Base-by-base conservation (phyloP, 2,113 vertebrate species). In the Semnopithecus entellus region DNA sequence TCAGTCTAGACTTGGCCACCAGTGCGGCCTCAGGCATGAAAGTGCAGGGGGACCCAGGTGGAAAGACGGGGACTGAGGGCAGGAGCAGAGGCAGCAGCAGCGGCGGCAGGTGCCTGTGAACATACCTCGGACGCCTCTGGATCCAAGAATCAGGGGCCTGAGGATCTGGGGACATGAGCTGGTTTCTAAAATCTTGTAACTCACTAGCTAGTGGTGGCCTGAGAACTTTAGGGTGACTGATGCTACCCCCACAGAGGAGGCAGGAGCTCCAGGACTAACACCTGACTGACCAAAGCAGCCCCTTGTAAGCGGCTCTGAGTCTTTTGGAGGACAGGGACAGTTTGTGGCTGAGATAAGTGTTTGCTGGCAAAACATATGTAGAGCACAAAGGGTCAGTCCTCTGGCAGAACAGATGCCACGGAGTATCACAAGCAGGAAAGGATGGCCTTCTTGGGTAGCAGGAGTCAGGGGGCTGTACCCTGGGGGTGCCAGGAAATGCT, bases 1-100 rank as follows among this genome's bases (percentile, higher is more conserved):
- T 99, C 23, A 99, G 98, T 23, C 98, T 99, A 91, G 99, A 99
- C 78, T 97, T 97, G 90, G 96, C 98, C 91, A 96, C 96, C 70
- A 78, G 97, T 0, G 96, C 59, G 35, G 73, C 92, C 32, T 45
- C 76, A 1, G 92, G 89, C 66, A 13, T 35, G 0, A 95, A 95
- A 16, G 43, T 35, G 66, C 97, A 81, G 35, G 70, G 35, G 13
- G 52, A 2, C 18, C 50, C 50, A 1, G 52, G 64, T 17, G 80
- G 90, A 57, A 96, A 89, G 66, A 90, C 75, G 22, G 84, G 59
- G 32, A 2, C 82, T 0, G 23, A 82, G 45, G 57, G n/a, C 61
- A 82, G 88, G 57, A 86, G 79, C 7, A 27, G 78, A n/a, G 57
- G n/a, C 55, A 75, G 90, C 48, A 83, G 79, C 6, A 61, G 70